Evolutionary conservation across 2,797 vertebrate genomes (phyloP).

Genomic region (Eleutherodactylus coqui): DNA sequence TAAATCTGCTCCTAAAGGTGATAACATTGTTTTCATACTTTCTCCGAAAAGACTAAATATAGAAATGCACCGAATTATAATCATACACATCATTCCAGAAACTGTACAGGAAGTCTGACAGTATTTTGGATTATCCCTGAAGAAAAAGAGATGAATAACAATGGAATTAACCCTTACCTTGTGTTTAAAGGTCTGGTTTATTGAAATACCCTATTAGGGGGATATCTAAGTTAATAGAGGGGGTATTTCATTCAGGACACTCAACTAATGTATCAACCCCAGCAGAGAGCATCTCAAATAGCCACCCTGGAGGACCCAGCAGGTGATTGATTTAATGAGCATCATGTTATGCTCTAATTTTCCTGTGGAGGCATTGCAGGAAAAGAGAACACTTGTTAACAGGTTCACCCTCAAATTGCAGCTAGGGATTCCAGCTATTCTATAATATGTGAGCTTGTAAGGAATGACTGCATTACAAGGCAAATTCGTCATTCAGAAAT

Average conservation of each 20-base stretch:
- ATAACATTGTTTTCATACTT: neutral
- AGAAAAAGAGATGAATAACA: neutral
- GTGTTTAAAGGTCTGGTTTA: neutral
- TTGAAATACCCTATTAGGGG: neutral
- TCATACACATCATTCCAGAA: neutral
- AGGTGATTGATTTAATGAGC: neutral
- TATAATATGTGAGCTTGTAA: neutral
- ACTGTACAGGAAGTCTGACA: neutral
- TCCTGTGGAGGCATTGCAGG: neutral
- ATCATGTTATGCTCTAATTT: neutral
- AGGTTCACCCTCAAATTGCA: neutral
- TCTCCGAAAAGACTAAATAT: conserved; percentile 45
- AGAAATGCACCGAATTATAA: conserved; percentile 2
- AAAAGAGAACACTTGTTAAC: neutral
- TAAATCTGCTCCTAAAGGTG: conserved; percentile 28
- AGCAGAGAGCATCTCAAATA: neutral
- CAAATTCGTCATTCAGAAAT: too few relatives aligned
- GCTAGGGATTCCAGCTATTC: too few relatives aligned
- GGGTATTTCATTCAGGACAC: neutral
- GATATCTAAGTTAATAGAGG: neutral
- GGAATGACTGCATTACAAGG: neutral
- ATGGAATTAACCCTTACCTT: conserved; percentile 28
- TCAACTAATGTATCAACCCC: too few relatives aligned
- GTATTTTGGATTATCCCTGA: neutral
- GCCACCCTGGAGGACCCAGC: neutral